Percentiles rank a stretch among this genome's conserved stretches.
Evolutionary conservation across 2,888 invertebrate species (phyloP).

Genomic region (Minunthozetes semirufus): DNA sequence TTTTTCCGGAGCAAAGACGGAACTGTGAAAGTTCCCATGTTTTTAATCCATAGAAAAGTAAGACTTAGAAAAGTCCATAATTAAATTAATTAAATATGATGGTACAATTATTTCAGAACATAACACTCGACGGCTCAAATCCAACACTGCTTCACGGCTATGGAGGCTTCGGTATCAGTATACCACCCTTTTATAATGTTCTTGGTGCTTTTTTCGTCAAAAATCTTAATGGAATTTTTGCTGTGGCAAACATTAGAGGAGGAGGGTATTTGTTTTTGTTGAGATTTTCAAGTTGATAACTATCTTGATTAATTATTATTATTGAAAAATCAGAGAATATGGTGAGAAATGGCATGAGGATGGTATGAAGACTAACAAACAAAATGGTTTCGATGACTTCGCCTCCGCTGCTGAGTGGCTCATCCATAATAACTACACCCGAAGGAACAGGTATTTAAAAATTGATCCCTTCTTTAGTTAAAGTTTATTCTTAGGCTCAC

Average conservation of each 20-base stretch:
- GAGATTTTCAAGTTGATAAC: too few species aligned
- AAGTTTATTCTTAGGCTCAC: background rate
- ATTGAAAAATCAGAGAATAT: constrained; percentile 28
- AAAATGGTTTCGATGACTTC: constrained; percentile 36
- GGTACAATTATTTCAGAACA: constrained; percentile 36
- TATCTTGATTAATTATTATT: too few species aligned
- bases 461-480: too few species aligned
- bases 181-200: constrained; percentile 21
- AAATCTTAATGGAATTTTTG: constrained; percentile 28
- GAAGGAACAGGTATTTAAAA: constrained; percentile 20
- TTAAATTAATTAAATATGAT: too few species aligned
- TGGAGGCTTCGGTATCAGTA: constrained; percentile 50
- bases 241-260: constrained; percentile 33
- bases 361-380: constrained; percentile 31
- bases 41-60: constrained; percentile 48
- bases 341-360: constrained; percentile 32
- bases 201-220: constrained; percentile 31
- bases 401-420: constrained; percentile 26
- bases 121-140: constrained; percentile 46
- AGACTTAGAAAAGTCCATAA: background rate
- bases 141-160: constrained; percentile 52
- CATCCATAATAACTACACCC: constrained; percentile 29
- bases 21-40: constrained; percentile 51
- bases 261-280: too few species aligned
- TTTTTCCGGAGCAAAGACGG: constrained; percentile 52